A percentile compares a stretch with the other conserved stretches of the same genome.
Conservation (phyloP, 37 sponge, comb jelly and placozoan species). For the Beroe forskalii region DNA sequence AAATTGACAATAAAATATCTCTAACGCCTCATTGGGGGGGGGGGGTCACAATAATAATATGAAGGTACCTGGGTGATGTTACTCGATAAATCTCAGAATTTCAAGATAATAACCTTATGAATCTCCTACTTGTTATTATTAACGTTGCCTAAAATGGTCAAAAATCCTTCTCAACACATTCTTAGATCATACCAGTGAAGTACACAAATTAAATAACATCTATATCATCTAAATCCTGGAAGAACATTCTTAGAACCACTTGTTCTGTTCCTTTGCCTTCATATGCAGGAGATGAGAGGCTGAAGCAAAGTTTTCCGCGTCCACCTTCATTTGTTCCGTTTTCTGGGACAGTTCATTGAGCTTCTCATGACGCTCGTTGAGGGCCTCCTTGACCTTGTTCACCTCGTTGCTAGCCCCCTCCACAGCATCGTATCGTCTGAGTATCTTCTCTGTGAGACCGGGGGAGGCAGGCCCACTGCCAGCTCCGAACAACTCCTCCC, state of each 20-base stretch:
- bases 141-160: no score
- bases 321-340: constrained; percentile 49
- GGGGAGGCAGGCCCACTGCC: constrained; percentile 48
- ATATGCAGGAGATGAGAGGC: constrained; percentile 41
- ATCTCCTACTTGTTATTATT: no score
- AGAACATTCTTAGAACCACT: constrained; percentile 56
- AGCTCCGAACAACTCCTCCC: constrained; percentile 34
- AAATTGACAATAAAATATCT: no score
- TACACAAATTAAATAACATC: no score
- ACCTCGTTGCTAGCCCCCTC: not conserved
- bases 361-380: constrained; percentile 23
- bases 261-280: constrained; percentile 55
- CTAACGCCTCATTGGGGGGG: no score
- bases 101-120: no score
- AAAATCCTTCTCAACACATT: no score
- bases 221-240: no score
- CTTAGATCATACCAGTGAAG: no score
- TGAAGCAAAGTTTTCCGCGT: constrained; percentile 45
- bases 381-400: constrained; percentile 61
- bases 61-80: no score
- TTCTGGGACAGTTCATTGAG: constrained; percentile 37
- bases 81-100: no score
- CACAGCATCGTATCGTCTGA: constrained; percentile 25
- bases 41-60: no score
- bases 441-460: constrained; percentile 50